Conservation (phyloP, 1,140 invertebrate species). For the Magallana gigas region DNA sequence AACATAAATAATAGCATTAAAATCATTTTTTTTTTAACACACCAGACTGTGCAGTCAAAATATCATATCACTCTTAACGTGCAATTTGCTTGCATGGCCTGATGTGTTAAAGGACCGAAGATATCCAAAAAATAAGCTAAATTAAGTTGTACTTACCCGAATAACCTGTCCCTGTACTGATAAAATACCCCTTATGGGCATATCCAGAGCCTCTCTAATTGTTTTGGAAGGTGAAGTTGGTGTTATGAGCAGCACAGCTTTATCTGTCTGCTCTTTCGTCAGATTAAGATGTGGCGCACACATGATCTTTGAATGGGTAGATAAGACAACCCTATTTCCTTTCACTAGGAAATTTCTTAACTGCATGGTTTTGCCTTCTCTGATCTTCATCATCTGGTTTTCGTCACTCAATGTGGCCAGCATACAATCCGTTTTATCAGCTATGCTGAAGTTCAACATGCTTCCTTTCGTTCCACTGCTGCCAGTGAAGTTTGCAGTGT, state of each 20-base stretch:
- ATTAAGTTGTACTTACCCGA: too few species aligned
- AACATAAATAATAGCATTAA: too few species aligned
- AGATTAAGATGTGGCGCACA: too few species aligned
- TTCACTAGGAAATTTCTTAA: constrained; percentile 18
- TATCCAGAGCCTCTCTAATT: not conserved
- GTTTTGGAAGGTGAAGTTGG: not conserved
- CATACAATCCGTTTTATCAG: not conserved
- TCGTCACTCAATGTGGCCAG: constrained; percentile 12
- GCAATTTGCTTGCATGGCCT: too few species aligned
- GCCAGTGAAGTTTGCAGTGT: constrained; percentile 2
- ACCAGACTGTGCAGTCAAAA: too few species aligned
- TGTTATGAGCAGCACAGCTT: not conserved
- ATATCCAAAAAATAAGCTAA: too few species aligned
- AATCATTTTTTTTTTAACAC: too few species aligned
- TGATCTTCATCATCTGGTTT: not conserved
- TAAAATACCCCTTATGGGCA: not conserved
- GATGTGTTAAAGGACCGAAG: too few species aligned
- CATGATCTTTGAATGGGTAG: not conserved
- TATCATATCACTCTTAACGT: too few species aligned
- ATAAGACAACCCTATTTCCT: not conserved
- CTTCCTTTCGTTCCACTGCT: not conserved
- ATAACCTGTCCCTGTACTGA: not conserved
- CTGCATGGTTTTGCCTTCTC: not conserved
- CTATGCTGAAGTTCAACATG: constrained; percentile 30
- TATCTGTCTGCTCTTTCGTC: too few species aligned